Evolutionary conservation across 2,888 invertebrate genomes (phyloP), one percentile per base, ranked within the genome.

Genomic region (Nymphalis urticae): DNA sequence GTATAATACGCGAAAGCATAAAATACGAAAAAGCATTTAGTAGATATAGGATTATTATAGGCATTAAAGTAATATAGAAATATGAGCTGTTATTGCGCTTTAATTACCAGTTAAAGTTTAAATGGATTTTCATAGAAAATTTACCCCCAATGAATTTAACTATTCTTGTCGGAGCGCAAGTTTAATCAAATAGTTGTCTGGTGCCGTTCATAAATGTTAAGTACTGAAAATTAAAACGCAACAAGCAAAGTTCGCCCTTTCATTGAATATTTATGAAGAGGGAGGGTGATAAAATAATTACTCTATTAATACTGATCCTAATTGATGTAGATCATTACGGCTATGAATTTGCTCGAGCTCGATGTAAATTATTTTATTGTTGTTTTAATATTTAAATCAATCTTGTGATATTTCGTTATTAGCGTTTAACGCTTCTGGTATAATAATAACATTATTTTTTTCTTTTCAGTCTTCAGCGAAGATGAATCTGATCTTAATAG

Each of bases 401-500:
- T 48, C 62, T 47, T 36, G 56, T 67, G 64, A 62, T 64, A 63
- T 51, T 65, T 36, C 58, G 65, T 53, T 59, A 64, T 59, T 63
- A 24, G 58, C 10, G 62, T 66, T 56, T 62, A 51, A 50, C 47
- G 48, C 24, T 53, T 24, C 16, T 13, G n/a, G 56, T 56, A 3
- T 21, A n/a, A 56, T 21, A n/a, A 56, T 56, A 54, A 47, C 48
- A 65, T 67, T 66, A n/a, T 50, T 66, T 48, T 66, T 73, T 59
- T 54, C 17, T 69, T 93, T 89, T 86, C 94, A 94, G 96, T 97
- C 86, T 97, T 97, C 91, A 97, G 96, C 80, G 97, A 97, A 88
- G 97, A 97, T 88, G 97, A 97, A 80, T 95, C 96, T 9, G 97
- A 97, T 85, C 94, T 96, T 75, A 96, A 96, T 89, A 97, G 96